Percentiles rank a stretch among this genome's conserved stretches.
Conservation (phyloP, 2,113 vertebrate genomes). For the Numenius arquata region DNA sequence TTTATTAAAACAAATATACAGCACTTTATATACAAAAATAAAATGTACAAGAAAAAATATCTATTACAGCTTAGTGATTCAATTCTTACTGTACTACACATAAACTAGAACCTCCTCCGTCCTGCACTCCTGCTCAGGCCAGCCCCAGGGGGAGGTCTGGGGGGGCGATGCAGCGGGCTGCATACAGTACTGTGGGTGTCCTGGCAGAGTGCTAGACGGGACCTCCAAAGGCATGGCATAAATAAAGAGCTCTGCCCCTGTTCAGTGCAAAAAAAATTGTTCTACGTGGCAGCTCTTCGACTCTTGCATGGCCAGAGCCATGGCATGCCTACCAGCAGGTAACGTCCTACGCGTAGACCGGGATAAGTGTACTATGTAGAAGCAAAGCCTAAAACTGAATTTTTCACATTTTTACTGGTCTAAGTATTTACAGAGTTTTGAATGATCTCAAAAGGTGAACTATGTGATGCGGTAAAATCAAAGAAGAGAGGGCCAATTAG, state of each 20-base stretch:
- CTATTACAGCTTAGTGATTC: slow-evolving; percentile 49
- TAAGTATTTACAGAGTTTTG: neutral
- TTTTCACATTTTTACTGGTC: slow-evolving; percentile 52
- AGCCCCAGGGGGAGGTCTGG: neutral
- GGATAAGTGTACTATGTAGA: neutral
- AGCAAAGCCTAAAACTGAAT: slow-evolving; percentile 12
- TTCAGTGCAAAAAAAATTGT: slow-evolving; percentile 7
- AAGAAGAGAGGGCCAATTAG: neutral
- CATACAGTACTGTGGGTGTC: neutral
- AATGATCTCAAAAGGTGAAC: neutral
- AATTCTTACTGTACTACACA: neutral
- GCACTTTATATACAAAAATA: slow-evolving; percentile 69
- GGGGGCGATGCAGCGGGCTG: neutral
- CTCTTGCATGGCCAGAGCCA: neutral
- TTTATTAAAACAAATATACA: slow-evolving; percentile 78
- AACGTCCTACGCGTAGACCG: neutral
- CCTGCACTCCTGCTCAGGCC: neutral
- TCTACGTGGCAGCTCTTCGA: neutral
- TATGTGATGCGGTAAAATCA: neutral
- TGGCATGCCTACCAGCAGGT: neutral
- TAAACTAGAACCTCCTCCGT: neutral
- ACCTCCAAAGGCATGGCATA: neutral
- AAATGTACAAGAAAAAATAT: slow-evolving; percentile 47
- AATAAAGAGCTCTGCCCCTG: slow-evolving; percentile 44
- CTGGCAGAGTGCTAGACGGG: neutral